Evolutionary conservation across 2,113 vertebrate species (phyloP).

Genomic region (Saccopteryx bilineata): DNA sequence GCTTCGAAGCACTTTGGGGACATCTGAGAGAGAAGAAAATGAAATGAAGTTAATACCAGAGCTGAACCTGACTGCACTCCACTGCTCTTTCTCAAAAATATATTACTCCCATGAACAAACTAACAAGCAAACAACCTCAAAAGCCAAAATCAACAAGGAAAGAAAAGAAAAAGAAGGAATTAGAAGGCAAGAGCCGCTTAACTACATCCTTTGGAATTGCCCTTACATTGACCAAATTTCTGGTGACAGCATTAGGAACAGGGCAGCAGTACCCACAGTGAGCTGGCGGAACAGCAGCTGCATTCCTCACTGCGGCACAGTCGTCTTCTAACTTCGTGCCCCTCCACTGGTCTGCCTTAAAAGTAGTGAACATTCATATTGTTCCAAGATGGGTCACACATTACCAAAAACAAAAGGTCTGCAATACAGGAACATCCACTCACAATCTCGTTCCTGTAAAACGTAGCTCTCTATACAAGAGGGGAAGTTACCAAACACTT

Average conservation of each 20-base stretch:
- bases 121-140: neutral
- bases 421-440: neutral
- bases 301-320: accelerated
- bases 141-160: neutral
- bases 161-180: neutral
- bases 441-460: neutral
- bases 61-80: neutral
- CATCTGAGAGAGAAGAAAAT: neutral
- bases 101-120: neutral
- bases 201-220: accelerated
- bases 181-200: neutral
- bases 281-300: too few species aligned
- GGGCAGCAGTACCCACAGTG: accelerated
- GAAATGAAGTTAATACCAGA: neutral
- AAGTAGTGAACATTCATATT: neutral
- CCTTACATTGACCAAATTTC: accelerated
- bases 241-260: accelerated
- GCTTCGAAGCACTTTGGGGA: neutral
- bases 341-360: neutral
- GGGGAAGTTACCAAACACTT: neutral
- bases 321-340: neutral
- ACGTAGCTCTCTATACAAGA: neutral
- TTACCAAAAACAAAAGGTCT: neutral
- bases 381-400: neutral
- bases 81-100: neutral